These are phyloP conservation scores for Thymelicus sylvestris DNA, from an alignment of 2,888 invertebrate species.

Conservation along the genomic window DNA sequence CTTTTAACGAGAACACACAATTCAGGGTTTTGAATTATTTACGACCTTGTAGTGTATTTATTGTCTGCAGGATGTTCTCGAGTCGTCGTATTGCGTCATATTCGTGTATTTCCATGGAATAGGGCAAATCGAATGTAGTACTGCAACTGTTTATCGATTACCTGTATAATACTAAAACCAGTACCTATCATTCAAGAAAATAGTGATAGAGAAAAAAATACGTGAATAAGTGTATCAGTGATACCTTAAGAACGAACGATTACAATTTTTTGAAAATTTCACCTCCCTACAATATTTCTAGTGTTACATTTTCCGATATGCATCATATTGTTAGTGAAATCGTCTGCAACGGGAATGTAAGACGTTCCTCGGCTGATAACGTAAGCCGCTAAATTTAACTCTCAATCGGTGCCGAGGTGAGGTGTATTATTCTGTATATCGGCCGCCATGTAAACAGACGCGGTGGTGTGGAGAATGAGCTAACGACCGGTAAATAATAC, in stretches of 20 bases:
- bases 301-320: not conserved
- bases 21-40: not conserved
- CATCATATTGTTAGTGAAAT: conserved; percentile 9
- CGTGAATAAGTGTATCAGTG: too few species aligned
- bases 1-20: conserved; percentile 1
- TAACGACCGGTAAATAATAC: not conserved
- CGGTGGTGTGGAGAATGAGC: conserved; percentile 11
- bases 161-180: too few species aligned
- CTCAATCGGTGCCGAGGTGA: conserved; percentile 39
- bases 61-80: too few species aligned
- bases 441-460: conserved; percentile 17
- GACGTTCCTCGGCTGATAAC: conserved; percentile 36
- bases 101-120: too few species aligned
- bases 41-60: not conserved
- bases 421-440: conserved; percentile 41
- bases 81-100: too few species aligned
- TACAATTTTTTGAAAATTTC: too few species aligned
- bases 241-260: not conserved
- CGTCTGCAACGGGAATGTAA: not conserved
- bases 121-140: too few species aligned
- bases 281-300: not conserved
- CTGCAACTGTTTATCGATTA: too few species aligned
- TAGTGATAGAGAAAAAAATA: too few species aligned
- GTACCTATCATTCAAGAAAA: too few species aligned
- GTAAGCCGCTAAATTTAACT: conserved; percentile 43